Evolutionary conservation across 2,113 vertebrate genomes (phyloP).

Genomic region (Chaetura pelagica): DNA sequence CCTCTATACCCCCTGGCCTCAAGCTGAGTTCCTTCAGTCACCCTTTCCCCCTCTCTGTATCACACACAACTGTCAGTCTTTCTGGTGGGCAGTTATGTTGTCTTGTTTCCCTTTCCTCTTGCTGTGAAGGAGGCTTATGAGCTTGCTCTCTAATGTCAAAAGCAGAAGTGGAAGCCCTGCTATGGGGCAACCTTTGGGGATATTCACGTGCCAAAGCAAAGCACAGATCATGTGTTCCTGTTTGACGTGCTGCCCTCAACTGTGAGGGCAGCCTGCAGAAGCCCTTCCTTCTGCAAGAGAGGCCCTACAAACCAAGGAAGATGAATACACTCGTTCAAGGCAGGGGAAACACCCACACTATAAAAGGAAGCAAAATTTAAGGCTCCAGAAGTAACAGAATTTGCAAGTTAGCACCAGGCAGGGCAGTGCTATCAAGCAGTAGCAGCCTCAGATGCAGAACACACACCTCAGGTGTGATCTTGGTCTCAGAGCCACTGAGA

Average conservation of each 20-base stretch:
- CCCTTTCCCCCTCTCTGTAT: not conserved
- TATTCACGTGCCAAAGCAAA: not conserved
- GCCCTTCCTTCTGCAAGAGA: not conserved
- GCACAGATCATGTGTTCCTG: not conserved
- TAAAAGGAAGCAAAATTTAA: not conserved
- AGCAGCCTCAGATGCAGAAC: not conserved
- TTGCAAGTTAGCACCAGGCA: not conserved
- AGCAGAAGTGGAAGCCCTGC: not conserved
- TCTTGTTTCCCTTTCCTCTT: not conserved
- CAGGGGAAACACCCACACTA: not conserved
- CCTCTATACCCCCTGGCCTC: not conserved
- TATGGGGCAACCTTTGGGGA: not conserved
- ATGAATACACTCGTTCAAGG: not conserved
- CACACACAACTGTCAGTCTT: not conserved
- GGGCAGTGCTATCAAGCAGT: rapidly evolving
- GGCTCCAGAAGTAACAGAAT: not conserved
- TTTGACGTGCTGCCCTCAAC: not conserved
- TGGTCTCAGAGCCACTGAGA: not conserved
- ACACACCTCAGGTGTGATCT: not conserved
- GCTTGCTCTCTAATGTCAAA: not conserved
- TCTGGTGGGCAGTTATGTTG: too few species aligned
- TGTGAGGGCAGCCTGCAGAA: not conserved
- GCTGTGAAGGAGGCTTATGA: not conserved
- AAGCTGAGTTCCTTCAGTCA: not conserved
- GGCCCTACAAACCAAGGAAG: not conserved